Evolutionary conservation across 2,113 vertebrate species (phyloP), one percentile per base, ranked within the genome.

Genomic region (Nyctibius bracteatus): DNA sequence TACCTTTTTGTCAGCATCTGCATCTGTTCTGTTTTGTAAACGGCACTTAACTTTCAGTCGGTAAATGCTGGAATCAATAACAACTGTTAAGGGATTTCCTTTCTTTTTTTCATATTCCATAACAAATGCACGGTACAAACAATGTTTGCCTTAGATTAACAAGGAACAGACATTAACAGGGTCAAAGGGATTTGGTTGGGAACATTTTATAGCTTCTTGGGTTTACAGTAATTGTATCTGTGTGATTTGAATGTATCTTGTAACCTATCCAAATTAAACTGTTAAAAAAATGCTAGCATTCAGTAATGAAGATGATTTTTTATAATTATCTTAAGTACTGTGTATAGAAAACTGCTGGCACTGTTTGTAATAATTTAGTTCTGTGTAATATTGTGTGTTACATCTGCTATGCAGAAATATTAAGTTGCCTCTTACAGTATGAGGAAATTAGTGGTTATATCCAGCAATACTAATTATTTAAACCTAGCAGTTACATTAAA

Each of bases 1-100:
- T 99, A 99, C 99, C 98, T 99, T 99, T 99, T 99, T 99, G 98
- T 99, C 98, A 99, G 98, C 98, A 98, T 99, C 99, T 99, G 98
- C 99, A 99, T 99, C 99, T 99, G 99, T 99, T 99, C 99, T 98
- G 98, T 99, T 99, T 99, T 99, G 99, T 99, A 99, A 99, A 99
- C 98, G 98, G 98, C 98, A 99, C 98, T 99, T 99, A 99, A 99
- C 99, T 99, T 99, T 98, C 98, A 98, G 98, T 98, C 91, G 72
- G 98, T 99, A 99, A 99, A 99, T 98, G 99, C 98, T 98, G 98
- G 98, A 99, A 99, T 99, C 99, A 99, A 98, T 99, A 99, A 99
- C 98, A 99, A 99, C 99, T 98, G 99, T 98, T 99, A 97, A 97
- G 99, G 99, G 99, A 99, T 98, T 99, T 99, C 98, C 98, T 96